phyloP scores from a whole-genome alignment of 2,797 vertebrate species.

The Cynodonichthys magdalenae region DNA sequence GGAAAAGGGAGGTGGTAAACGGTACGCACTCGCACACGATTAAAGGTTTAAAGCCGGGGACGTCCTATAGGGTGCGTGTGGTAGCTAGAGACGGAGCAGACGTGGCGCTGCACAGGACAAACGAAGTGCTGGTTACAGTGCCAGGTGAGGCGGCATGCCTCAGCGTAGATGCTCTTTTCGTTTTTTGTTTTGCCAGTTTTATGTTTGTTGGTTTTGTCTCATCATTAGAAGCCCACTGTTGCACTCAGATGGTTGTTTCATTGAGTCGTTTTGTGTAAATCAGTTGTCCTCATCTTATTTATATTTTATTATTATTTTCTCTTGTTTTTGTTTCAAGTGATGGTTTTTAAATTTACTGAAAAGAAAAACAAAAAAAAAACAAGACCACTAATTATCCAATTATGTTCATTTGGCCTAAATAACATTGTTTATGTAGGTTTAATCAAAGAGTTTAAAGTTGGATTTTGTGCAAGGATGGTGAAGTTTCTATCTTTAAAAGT shows the following conservation, averaged over 20 bases:
- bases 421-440: too few relatives aligned
- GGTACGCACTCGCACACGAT: slow-evolving; percentile 90
- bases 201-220: slow-evolving; percentile 13
- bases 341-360: not conserved
- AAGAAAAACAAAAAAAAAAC: too few relatives aligned
- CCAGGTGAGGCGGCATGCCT: slow-evolving; percentile 91
- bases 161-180: slow-evolving; percentile 31
- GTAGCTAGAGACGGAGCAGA: slow-evolving; percentile 88
- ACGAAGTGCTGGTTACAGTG: slow-evolving; percentile 89
- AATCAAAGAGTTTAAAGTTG: too few relatives aligned
- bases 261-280: not conserved
- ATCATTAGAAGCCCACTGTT: slow-evolving; percentile 20
- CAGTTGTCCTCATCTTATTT: not conserved
- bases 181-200: slow-evolving; percentile 17
- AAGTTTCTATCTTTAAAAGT: too few relatives aligned
- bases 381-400: too few relatives aligned
- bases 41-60: slow-evolving; percentile 94
- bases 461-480: too few relatives aligned
- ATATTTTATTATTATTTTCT: not conserved
- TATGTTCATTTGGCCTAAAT: too few relatives aligned
- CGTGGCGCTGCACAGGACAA: slow-evolving; percentile 85
- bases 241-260: slow-evolving; percentile 16
- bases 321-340: not conserved
- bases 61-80: slow-evolving; percentile 91
- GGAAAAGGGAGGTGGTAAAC: slow-evolving; percentile 94